Base-by-base conservation (phyloP, 2,113 vertebrate genomes). In the Antechinus flavipes region DNA sequence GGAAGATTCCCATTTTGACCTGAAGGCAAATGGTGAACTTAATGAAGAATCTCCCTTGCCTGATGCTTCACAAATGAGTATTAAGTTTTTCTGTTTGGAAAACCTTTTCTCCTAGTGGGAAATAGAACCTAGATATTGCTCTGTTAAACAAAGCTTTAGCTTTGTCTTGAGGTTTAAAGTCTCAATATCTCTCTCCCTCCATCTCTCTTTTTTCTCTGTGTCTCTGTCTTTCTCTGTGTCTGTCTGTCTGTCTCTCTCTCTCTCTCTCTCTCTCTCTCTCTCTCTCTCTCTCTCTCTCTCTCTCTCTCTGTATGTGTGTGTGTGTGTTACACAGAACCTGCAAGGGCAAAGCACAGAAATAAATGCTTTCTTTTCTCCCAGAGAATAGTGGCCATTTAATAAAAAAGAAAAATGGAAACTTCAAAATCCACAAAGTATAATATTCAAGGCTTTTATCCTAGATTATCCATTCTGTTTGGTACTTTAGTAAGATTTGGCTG, bases 401-500 rank as follows among this genome's bases (percentile, higher is more conserved):
- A 68, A 68, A 68, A 76, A 54, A 53, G 54, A 95, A n/a, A 50
- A 46, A 94, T 94, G 90, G 1, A 84, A 91, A 16, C 30, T 16
- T 68, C 47, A 95, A 35, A 97, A 92, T 94, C 14, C n/a, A 54
- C 23, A 30, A 50, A 27, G 90, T 95, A 93, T 76, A 55, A 89
- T n/a, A 94, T 92, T 58, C 49, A 94, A 93, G 19, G 1, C 47
- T 96, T 97, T 97, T 96, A n/a, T 91, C 35, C 95, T 93, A 42
- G 42, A 92, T 55, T 92, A 93, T n/a, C 35, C 4, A 11, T 50
- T 76, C 61, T 76, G 30, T 76, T 92, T 93, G 24, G 25, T 95
- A 90, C 61, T 47, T 93, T 97, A 95, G 89, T 0, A 5, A 94
- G 58, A 22, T 52, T 94, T 94, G 93, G 46, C 27, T 92, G 56